Base-by-base conservation (phyloP, 2,888 invertebrate species). In the Rhopalosiphum nymphaeae region DNA sequence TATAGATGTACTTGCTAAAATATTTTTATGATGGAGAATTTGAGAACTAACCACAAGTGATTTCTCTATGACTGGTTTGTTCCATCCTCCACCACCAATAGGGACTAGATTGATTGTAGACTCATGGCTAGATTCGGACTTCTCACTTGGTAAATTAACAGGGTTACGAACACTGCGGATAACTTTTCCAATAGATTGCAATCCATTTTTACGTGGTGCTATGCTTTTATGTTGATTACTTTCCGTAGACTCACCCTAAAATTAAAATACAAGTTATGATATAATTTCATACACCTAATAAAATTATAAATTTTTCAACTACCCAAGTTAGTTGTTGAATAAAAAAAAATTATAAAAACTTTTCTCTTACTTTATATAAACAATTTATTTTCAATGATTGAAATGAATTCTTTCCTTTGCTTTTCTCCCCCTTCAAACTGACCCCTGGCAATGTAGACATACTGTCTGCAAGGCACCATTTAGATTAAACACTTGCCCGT, bases 101-200 rank as follows among this genome's bases (percentile, higher is more conserved):
- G 98, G 98, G 96, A 98, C 98, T 96, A 98, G 96, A 96, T 97
- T 97, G 95, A 98, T 97, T 96, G 97, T 97, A 95, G 98, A 97
- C 96, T 98, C 98, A 96, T 97, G 97, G 96, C 97, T 97, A 96
- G 97, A 97, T 97, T 99, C 99, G 96, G 99, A 98, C 97, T 99
- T 99, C 97, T 99, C 97, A 97, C 99, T 99, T 96, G 99, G 99
- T 96, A 99, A 97, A 97, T 99, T 99, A 96, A 98, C 99, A 96
- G 99, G 99, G 97, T 99, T 99, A 96, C 99, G 98, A 97, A 99
- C 98, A 96, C 98, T 98, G 96, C 98, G 98, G 96, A 98, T 98
- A 97, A 99, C 98, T 97, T 99, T 99, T 97, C 99, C 99, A 98
- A 99, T 98, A 97, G 98, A 98, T 98, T 99, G 99, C 98, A 99